Conservation (phyloP, 2,113 vertebrate genomes). For the Phainopepla nitens region DNA sequence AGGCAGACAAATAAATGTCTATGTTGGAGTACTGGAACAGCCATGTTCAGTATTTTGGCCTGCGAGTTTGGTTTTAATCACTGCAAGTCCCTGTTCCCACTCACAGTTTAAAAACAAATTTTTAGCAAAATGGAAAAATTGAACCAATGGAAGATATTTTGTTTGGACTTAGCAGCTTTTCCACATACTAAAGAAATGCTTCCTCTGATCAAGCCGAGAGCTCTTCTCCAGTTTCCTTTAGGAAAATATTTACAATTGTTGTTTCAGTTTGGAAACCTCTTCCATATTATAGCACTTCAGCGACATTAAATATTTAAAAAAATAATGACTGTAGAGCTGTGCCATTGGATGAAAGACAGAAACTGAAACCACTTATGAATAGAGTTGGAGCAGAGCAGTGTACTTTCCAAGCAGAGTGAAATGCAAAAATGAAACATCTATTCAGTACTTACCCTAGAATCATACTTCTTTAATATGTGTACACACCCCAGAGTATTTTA, state of each 20-base stretch:
- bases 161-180: slow-evolving; percentile 32
- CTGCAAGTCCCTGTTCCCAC: not conserved
- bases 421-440: slow-evolving; percentile 2
- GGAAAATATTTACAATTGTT: slow-evolving; percentile 36
- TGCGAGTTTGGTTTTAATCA: not conserved
- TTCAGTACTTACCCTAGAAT: not conserved
- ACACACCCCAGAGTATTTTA: not conserved
- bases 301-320: slow-evolving; percentile 25
- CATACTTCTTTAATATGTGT: not conserved
- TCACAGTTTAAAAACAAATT: not conserved
- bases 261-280: slow-evolving; percentile 15
- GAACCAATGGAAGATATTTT: not conserved
- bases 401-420: not conserved
- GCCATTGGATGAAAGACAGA: slow-evolving; percentile 1
- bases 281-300: not conserved
- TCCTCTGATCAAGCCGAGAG: not conserved
- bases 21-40: fast-evolving
- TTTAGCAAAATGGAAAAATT: not conserved
- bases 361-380: slow-evolving; percentile 2
- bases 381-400: not conserved
- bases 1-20: not conserved
- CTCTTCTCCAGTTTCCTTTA: not conserved
- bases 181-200: not conserved
- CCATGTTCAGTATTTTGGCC: not conserved
- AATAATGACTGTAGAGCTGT: not conserved